Evolutionary conservation across 2,888 invertebrate species (phyloP).

Genomic region (Netelia virgata): DNA sequence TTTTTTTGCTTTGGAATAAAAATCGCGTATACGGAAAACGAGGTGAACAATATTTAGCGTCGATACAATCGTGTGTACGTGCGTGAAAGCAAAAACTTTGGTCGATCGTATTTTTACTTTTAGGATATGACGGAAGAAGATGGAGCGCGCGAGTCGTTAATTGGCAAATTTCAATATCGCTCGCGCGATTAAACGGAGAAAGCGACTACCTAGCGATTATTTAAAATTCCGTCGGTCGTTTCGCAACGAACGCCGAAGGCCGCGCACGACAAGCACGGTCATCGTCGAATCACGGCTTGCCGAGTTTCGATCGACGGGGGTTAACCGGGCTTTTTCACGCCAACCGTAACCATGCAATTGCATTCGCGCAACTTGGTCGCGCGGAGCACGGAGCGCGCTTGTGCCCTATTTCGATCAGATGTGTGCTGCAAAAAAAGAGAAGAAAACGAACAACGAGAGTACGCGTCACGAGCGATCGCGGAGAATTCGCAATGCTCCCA

Average conservation of each 20-base stretch:
- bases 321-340: slow-evolving; percentile 1
- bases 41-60: no score
- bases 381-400: not conserved
- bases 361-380: not conserved
- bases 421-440: slow-evolving; percentile 27
- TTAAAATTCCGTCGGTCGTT: not conserved
- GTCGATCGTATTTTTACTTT: slow-evolving; percentile 11
- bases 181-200: not conserved
- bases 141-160: slow-evolving; percentile 23
- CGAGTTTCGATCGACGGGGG: not conserved
- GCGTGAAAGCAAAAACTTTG: slow-evolving; percentile 32
- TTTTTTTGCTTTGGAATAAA: no score
- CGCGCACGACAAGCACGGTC: not conserved
- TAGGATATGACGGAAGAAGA: slow-evolving; percentile 19
- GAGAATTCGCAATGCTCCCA: slow-evolving; percentile 14
- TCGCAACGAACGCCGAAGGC: not conserved
- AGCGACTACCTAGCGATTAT: not conserved
- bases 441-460: slow-evolving; percentile 12
- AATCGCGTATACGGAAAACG: no score
- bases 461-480: slow-evolving; percentile 21
- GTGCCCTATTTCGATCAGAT: slow-evolving; percentile 13
- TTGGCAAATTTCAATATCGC: slow-evolving; percentile 6
- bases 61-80: not conserved
- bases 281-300: not conserved
- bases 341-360: not conserved